Evolutionary conservation across 2,888 invertebrate species (phyloP), one percentile per base, ranked within the genome.

Genomic region (Siphonodentalium dalli): DNA sequence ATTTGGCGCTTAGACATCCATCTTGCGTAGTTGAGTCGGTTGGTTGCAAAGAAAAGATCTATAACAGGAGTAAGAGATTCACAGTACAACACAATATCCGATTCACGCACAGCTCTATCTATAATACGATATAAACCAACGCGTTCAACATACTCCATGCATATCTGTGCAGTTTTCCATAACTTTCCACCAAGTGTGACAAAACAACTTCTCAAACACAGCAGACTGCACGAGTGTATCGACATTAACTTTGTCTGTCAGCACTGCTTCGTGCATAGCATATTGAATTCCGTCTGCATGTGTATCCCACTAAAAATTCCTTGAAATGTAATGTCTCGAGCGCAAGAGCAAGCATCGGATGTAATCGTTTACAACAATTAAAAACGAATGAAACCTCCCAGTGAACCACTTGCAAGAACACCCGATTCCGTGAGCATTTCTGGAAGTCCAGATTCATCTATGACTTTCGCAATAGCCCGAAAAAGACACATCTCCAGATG

Each of bases 401-500:
- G 43, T 15, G 60, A 65, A 11, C 64, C 63, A 29, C 31, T 3
- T 24, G 53, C 63, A 24, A 66, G 47, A 27, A 59, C 56, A 26
- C 43, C 54, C 37, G 41, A 35, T n/a, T 66, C 63, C 48, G 54
- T 61, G 6, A 66, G 42, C 24, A 66, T 51, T 23, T 56, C 21
- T 18, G 59, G 48, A 5, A 56, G 56, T 9, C 61, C 63, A 23
- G 66, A 66, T 11, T 44, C 58, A 23, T 61, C 52, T n/a, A 66
- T 35, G 26, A 66, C 21, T 31, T 55, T 43, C 7, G 63, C 65
- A 33, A 67, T 20, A 9, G 60, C 56, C 18, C 45, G 56, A 45
- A 64, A 61, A 20, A 56, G 64, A 23, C 57, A 58, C 43, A 66
- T 41, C 9, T 41, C 27, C 13, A 66, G 57, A 28, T 67, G 61